Percentiles rank a stretch among this genome's conserved stretches.
Evolutionary conservation across 2,797 vertebrate species (phyloP).

Genomic region (Pyrrhura leucotis): DNA sequence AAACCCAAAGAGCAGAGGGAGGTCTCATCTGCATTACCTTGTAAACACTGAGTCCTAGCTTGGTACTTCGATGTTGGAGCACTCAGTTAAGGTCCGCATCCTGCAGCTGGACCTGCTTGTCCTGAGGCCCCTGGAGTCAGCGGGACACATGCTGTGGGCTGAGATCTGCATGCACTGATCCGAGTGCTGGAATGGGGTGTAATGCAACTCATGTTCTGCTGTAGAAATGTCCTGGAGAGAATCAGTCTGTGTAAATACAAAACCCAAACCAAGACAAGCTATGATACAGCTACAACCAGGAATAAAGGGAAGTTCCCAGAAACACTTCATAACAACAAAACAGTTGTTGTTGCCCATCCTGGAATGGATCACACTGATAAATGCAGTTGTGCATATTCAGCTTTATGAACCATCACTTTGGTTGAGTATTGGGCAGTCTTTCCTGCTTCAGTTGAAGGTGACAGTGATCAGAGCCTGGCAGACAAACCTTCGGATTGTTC

Average conservation of each 20-base stretch:
- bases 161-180: not conserved
- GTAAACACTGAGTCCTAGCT: not conserved
- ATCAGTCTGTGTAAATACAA: not conserved
- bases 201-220: not conserved
- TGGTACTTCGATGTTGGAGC: not conserved
- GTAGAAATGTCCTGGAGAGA: slow-evolving; percentile 6
- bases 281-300: not conserved
- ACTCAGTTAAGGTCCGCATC: not conserved
- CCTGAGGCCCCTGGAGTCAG: not conserved
- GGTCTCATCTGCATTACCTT: not conserved
- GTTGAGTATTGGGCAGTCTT: not conserved
- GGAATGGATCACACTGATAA: not conserved
- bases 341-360: not conserved
- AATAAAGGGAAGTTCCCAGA: slow-evolving; percentile 21
- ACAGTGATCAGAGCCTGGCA: not conserved
- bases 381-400: not conserved
- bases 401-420: not conserved
- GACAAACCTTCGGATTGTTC: not conserved
- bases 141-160: not conserved
- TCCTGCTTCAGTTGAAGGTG: not conserved
- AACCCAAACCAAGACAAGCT: not conserved
- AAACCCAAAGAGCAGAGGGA: not conserved
- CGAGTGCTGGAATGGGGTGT: not conserved
- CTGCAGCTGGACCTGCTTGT: not conserved
- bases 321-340: not conserved